Evolutionary conservation across 1,140 invertebrate genomes (phyloP), one percentile per base, ranked within the genome.

Genomic region (Dreissena polymorpha): DNA sequence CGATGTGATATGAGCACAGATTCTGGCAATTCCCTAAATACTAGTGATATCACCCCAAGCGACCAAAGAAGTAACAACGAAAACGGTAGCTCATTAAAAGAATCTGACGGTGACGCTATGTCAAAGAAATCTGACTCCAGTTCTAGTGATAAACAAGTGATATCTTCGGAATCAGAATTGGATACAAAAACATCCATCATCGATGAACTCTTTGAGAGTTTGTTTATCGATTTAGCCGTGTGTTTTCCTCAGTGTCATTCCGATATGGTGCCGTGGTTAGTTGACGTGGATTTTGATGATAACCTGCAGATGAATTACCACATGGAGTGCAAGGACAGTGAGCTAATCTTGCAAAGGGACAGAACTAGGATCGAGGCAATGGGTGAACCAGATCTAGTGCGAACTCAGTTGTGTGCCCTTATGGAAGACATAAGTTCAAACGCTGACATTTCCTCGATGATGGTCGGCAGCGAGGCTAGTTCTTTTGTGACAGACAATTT

Each of bases 121-220:
- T 81, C 78, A 25, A 81, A 81, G 51, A 81, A 81, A 60, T 81
- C 78, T 14, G 78, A 81, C 69, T 81, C 78, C n/a, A 72, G 78
- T 65, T 81, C 78, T 21, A 64, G 68, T 72, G 78, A 81, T 72
- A 81, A 81, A 65, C 78, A 81, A 39, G 27, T 67, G 25, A 53
- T 50, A 0, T 70, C 65, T 51, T 81, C 78, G 0, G 78, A 81
- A n/a, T 72, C 69, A 7, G 78, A 81, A 39, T 81, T 29, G 13
- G 78, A 81, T 49, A 72, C 60, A n/a, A 63, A 72, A 50, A 71
- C 50, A 10, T 50, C 71, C 51, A n/a, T 23, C 60, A 10, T 51
- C 5, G 69, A 72, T 13, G 57, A 64, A 21, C 21, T 72, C 10
- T 72, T 72, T 60, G 39, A 64, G 18, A 72, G 63, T 27, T 65